Evolutionary conservation across 2,888 invertebrate genomes (phyloP).

Genomic region (Callyntrura sp.): DNA sequence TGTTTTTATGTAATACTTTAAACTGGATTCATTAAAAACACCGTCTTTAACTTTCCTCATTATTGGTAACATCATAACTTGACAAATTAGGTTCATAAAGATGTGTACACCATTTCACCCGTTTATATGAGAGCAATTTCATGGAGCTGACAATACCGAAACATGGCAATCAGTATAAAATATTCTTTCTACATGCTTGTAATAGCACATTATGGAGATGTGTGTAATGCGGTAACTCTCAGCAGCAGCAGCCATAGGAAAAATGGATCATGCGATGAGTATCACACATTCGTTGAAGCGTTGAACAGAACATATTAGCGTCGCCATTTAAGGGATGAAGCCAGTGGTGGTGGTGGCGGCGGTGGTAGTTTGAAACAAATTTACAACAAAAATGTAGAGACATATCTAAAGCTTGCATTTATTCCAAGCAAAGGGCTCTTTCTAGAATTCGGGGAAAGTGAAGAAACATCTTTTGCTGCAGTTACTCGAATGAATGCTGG

Average conservation of each 20-base stretch:
- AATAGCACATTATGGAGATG: conserved; percentile 21
- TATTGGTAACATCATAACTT: no score
- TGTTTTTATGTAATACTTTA: conserved; percentile 65
- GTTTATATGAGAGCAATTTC: no score
- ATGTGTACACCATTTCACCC: no score
- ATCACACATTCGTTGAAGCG: conserved; percentile 5
- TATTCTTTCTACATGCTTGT: neutral
- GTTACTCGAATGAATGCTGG: neutral
- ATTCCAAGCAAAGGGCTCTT: conserved; percentile 13
- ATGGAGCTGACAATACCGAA: neutral
- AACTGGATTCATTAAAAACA: neutral
- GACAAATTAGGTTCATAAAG: no score
- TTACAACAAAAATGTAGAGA: neutral
- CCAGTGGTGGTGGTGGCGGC: neutral
- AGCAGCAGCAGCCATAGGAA: conserved; percentile 51
- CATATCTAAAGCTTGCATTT: neutral
- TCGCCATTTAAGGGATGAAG: conserved; percentile 70
- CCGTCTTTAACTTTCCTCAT: no score
- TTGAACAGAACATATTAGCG: conserved; percentile 64
- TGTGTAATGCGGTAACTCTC: conserved; percentile 40
- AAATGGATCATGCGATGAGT: conserved; percentile 44
- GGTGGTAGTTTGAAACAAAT: neutral
- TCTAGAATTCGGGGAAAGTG: conserved; percentile 41
- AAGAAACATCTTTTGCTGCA: conserved; percentile 4
- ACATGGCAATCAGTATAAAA: neutral